Evolutionary conservation across 2,888 invertebrate genomes (phyloP).

Genomic region (Mythimna albipuncta): DNA sequence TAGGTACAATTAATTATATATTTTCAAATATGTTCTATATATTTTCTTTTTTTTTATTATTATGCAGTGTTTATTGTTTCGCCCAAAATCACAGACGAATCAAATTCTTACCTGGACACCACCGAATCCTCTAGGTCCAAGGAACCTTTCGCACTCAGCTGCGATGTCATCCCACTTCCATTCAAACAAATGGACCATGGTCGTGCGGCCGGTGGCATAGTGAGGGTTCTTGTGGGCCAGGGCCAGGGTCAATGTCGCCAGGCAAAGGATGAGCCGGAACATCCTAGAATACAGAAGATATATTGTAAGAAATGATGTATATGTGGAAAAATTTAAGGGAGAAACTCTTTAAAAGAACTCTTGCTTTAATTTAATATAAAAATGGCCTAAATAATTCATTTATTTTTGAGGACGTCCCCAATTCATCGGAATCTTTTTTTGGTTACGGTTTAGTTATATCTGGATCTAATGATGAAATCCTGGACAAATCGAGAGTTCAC

Average conservation of each 20-base stretch:
- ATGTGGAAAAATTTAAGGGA: not conserved
- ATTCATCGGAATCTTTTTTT: too few species aligned
- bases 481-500: too few species aligned
- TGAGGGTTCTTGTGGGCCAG: too few species aligned
- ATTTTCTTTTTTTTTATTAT: not conserved
- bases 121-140: slow-evolving; percentile 93
- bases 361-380: too few species aligned
- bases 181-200: slow-evolving; percentile 95
- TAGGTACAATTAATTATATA: not conserved
- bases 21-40: too few species aligned
- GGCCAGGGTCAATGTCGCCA: too few species aligned
- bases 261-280: slow-evolving; percentile 60
- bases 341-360: not conserved
- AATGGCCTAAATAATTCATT: too few species aligned
- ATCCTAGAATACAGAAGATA: slow-evolving; percentile 71
- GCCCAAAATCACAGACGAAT: not conserved
- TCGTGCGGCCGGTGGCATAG: slow-evolving; percentile 84
- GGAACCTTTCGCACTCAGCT: slow-evolving; percentile 94
- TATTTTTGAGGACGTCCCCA: too few species aligned
- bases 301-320: not conserved
- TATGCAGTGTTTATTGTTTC: not conserved
- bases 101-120: slow-evolving; percentile 92
- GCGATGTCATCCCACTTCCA: slow-evolving; percentile 96
- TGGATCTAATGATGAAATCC: too few species aligned
- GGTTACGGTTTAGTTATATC: too few species aligned